These are phyloP conservation scores for Dicaeum eximium DNA, from an alignment of 2,113 vertebrate genomes.

Conservation along the genomic window DNA sequence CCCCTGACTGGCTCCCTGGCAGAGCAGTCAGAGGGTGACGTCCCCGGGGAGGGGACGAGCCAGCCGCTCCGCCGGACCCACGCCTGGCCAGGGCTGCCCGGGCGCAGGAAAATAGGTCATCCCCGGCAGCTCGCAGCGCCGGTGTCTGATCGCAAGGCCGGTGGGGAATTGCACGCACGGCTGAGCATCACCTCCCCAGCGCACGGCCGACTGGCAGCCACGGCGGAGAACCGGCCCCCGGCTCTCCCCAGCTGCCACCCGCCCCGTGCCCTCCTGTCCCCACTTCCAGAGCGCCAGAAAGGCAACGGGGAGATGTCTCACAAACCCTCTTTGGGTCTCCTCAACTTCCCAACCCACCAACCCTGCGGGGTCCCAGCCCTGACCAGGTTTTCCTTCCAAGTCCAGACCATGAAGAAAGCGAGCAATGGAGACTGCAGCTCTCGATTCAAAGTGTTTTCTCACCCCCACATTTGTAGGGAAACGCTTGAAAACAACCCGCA, in stretches of 20 bases:
- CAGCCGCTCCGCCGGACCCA: neutral
- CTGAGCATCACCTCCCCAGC: constrained; percentile 36
- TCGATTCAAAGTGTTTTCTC: neutral
- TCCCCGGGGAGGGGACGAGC: neutral
- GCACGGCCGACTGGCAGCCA: neutral
- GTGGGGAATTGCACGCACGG: constrained; percentile 40
- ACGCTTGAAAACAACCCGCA: constrained; percentile 45
- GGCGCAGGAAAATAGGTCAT: constrained; percentile 73
- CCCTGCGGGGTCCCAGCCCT: accelerated
- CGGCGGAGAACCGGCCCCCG: neutral
- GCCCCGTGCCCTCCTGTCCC: neutral
- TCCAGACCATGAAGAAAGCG: neutral
- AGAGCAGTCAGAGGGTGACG: neutral
- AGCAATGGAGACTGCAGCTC: neutral
- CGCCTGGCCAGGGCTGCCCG: neutral
- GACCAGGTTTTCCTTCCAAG: neutral
- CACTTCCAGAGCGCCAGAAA: accelerated
- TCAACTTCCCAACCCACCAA: neutral
- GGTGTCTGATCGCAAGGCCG: constrained; percentile 32
- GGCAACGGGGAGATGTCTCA: neutral
- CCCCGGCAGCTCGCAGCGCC: constrained; percentile 29
- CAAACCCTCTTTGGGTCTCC: neutral
- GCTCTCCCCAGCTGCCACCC: constrained; percentile 31
- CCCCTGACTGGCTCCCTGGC: neutral
- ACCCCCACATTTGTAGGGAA: constrained; percentile 45